Conservation (phyloP, 2,113 vertebrate species). For the Cepphus grylle region DNA sequence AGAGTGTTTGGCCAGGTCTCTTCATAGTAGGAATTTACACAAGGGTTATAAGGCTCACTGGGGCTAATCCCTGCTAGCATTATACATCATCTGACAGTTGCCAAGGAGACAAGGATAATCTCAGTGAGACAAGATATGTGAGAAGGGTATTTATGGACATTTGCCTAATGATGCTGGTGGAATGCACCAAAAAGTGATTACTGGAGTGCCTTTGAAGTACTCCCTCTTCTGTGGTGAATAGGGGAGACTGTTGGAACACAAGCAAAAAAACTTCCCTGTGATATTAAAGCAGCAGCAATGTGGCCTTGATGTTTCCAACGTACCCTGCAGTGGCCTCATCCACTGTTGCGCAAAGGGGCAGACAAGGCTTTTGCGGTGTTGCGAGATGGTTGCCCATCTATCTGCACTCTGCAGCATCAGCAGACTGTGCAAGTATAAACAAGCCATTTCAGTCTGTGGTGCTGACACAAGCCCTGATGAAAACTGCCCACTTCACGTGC, state of each 20-base stretch:
- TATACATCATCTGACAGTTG: slow-evolving; percentile 61
- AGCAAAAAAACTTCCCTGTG: not conserved
- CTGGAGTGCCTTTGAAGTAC: slow-evolving; percentile 15
- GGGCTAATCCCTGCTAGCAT: slow-evolving; percentile 50
- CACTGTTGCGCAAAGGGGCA: not conserved
- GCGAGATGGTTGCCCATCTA: not conserved
- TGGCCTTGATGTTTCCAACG: not conserved
- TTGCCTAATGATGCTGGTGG: slow-evolving; percentile 24
- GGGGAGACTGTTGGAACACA: not conserved
- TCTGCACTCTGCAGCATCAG: not conserved
- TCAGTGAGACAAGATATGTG: slow-evolving; percentile 43
- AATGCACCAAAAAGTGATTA: slow-evolving; percentile 33
- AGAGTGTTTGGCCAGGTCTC: not conserved
- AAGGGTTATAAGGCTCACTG: slow-evolving; percentile 30
- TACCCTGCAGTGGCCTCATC: not conserved
- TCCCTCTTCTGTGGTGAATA: not conserved
- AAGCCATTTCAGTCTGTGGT: not conserved
- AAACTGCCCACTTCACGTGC: not conserved
- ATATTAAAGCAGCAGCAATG: not conserved
- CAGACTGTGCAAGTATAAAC: not conserved
- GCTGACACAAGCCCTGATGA: not conserved
- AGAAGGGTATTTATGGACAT: slow-evolving; percentile 65
- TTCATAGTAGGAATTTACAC: slow-evolving; percentile 1
- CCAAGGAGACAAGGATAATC: slow-evolving; percentile 63
- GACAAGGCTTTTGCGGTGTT: not conserved